phyloP scores from a whole-genome alignment of 1,140 invertebrate species.

The Conopomorpha cramerella region DNA sequence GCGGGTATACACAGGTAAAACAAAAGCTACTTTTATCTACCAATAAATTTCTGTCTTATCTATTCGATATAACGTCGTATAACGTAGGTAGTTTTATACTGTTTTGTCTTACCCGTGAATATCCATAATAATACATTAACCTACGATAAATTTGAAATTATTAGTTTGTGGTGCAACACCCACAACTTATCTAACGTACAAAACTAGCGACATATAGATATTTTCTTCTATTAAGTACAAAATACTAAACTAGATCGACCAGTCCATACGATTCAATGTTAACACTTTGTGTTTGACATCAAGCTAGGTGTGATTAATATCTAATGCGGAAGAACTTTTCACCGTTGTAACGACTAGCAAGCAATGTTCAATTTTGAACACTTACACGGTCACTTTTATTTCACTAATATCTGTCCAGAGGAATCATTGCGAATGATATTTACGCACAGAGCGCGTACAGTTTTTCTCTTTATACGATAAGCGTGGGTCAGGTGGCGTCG shows the following conservation, averaged over 20 bases:
- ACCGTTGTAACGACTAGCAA: slow-evolving; percentile 37
- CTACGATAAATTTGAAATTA: not conserved
- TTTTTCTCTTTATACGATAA: too few species aligned
- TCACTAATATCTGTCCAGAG: too few species aligned
- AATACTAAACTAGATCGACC: slow-evolving; percentile 19
- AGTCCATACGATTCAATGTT: slow-evolving; percentile 23
- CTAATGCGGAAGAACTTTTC: slow-evolving; percentile 38
- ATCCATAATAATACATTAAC: too few species aligned
- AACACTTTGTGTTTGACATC: slow-evolving; percentile 40
- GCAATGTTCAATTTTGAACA: too few species aligned
- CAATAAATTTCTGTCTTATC: not conserved
- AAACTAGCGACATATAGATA: slow-evolving; percentile 46
- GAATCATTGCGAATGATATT: too few species aligned
- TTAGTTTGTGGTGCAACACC: not conserved
- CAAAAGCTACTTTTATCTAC: not conserved
- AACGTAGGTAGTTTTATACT: too few species aligned
- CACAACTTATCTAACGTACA: slow-evolving; percentile 19
- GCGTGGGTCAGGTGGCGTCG: slow-evolving; percentile 48
- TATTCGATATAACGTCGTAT: not conserved
- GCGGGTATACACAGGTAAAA: too few species aligned
- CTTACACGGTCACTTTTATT: too few species aligned
- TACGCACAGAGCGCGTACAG: too few species aligned
- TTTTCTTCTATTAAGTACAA: slow-evolving; percentile 41
- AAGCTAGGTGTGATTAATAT: slow-evolving; percentile 13
- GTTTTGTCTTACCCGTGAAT: too few species aligned